A percentile compares a stretch with the other conserved stretches of the same genome.
These are phyloP conservation scores for Ips nitidus DNA, from an alignment of 1,140 invertebrate genomes.

Conservation along the genomic window DNA sequence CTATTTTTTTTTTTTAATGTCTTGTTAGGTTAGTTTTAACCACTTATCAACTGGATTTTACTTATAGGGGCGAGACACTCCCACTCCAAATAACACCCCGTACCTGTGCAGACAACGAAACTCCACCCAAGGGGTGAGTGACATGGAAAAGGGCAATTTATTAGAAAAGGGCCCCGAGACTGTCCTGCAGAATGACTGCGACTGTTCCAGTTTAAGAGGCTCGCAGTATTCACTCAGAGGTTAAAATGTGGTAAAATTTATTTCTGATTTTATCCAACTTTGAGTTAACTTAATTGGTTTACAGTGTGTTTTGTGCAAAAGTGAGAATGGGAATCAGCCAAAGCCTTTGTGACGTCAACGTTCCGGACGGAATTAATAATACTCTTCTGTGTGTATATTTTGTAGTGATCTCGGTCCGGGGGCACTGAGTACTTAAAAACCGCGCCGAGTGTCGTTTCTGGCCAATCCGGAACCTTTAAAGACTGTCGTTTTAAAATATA, in stretches of 20 bases:
- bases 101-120: slow-evolving; percentile 75
- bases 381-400: background rate
- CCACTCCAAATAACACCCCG: slow-evolving; percentile 74
- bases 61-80: slow-evolving; percentile 69
- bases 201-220: slow-evolving; percentile 34
- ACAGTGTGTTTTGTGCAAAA: too few species aligned
- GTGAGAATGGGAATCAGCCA: too few species aligned
- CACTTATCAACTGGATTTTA: background rate
- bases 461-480: too few species aligned
- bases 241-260: slow-evolving; percentile 8
- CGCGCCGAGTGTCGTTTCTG: background rate
- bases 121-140: slow-evolving; percentile 55
- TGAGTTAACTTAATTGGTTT: too few species aligned
- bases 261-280: background rate
- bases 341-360: background rate
- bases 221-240: slow-evolving; percentile 38
- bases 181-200: slow-evolving; percentile 30
- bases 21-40: background rate
- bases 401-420: background rate
- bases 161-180: slow-evolving; percentile 44
- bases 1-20: background rate
- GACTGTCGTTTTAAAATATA: too few species aligned
- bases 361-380: too few species aligned
- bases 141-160: slow-evolving; percentile 64
- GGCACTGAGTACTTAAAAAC: background rate